Evolutionary conservation across 53 echinoderm and acorn worm genomes (phyloP), one percentile per base, ranked within the genome.

Genomic region (Actinopyga echinites): DNA sequence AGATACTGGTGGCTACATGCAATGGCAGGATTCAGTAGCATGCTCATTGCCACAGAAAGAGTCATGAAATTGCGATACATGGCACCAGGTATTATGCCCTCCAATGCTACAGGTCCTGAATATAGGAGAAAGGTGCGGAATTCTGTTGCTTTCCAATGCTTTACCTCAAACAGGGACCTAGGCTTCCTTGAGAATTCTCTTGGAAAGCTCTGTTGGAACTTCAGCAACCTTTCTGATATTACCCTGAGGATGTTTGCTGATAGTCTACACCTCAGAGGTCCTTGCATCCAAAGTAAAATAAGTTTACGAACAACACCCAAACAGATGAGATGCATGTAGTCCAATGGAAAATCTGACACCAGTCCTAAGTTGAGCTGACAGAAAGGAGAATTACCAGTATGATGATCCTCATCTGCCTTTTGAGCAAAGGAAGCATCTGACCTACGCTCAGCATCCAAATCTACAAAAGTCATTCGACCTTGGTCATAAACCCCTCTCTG

Each of bases 121-220:
- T 89, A 89, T 29, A 89, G 62, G 31, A 89, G 75, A n/a, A 89
- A 66, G 45, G 84, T 84, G 9, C 89, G 79, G 30, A 89, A 80
- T 80, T 89, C 89, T 6, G 85, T 89, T 26, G 89, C 89, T 68
- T 89, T 84, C 89, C 89, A 89, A 21, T 79, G 28, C 34, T 84
- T 84, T 0, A 89, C 55, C 67, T 84, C 89, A 28, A 44, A 31
- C 44, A 86, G 42, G 33, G 87, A 86, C 44, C 89, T 57, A 21
- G 65, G 78, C 20, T 43, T 65, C 69, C 89, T 79, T 84, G 57
- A 57, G 57, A 89, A 89, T 56, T 84, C 79, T 7, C 37, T 37
- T 3, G 37, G 7, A 7, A 37, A 37, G 37, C 37, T 37, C 37
- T 37, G 37, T 7, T 37, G 37, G 37, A 37, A 7, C 37, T 5